phyloP scores from a whole-genome alignment of 2,113 vertebrate genomes.

The Lophura nycthemera region DNA sequence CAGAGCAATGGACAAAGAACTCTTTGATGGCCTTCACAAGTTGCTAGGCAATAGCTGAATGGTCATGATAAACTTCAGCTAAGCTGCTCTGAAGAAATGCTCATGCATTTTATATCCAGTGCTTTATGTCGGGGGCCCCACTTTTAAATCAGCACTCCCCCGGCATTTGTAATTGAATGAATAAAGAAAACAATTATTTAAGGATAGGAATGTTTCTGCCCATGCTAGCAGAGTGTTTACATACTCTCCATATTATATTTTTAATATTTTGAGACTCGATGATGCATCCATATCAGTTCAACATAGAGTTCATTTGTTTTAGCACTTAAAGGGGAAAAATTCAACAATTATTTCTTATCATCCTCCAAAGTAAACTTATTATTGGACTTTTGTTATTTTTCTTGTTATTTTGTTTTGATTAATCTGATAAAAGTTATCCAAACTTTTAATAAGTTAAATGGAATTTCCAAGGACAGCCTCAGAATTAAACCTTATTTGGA shows the following conservation, averaged over 20 bases:
- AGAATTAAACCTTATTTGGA: neutral
- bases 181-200: conserved; percentile 53
- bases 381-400: neutral
- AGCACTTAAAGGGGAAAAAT: neutral
- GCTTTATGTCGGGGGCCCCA: conserved; percentile 73
- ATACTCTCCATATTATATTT: neutral
- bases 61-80: conserved; percentile 86
- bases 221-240: neutral
- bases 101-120: conserved; percentile 80
- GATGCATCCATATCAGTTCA: neutral
- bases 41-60: conserved; percentile 90
- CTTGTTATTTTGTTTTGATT: neutral
- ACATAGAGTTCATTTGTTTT: neutral
- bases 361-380: neutral
- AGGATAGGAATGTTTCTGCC: neutral
- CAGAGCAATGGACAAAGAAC: conserved; percentile 83
- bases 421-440: neutral
- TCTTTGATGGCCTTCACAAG: conserved; percentile 84
- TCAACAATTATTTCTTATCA: neutral
- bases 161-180: conserved; percentile 66
- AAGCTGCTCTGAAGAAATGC: conserved; percentile 85
- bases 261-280: neutral
- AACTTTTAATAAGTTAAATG: neutral
- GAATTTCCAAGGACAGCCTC: neutral
- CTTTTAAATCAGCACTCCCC: conserved; percentile 81